Conservation (phyloP, 2,888 invertebrate genomes). For the Gasteruption jaculator region DNA sequence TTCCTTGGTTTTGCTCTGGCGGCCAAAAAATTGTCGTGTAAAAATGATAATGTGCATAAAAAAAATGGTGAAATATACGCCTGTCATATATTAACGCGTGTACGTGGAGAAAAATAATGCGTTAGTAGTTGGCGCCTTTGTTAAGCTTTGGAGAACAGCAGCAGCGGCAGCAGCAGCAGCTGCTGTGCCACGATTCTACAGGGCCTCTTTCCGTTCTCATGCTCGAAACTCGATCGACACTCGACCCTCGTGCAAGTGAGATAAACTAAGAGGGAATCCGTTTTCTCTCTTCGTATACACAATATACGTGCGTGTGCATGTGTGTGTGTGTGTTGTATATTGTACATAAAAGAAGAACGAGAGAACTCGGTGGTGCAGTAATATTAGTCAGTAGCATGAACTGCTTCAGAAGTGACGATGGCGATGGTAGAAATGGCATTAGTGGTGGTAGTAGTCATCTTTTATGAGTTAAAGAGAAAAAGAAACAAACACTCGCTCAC, state of each 20-base stretch:
- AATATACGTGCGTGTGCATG: conserved; percentile 2
- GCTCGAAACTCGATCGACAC: conserved; percentile 47
- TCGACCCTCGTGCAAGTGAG: conserved; percentile 28
- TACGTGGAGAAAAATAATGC: too few relatives aligned
- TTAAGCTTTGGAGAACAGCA: conserved; percentile 32
- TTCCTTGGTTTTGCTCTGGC: too few relatives aligned
- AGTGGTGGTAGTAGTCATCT: conserved; percentile 8
- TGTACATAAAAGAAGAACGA: conserved; percentile 1
- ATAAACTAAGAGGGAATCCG: conserved; percentile 9
- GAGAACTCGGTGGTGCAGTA: conserved; percentile 5
- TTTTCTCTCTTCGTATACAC: conserved; percentile 9
- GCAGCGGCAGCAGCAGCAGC: conserved; percentile 39
- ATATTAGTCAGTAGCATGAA: too few relatives aligned
- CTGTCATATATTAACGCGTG: too few relatives aligned
- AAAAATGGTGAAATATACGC: not conserved
- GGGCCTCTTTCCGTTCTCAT: conserved; percentile 47
- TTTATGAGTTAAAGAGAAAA: not conserved
- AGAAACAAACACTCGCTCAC: too few relatives aligned
- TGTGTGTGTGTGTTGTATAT: too few relatives aligned
- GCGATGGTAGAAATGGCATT: not conserved
- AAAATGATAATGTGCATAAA: not conserved
- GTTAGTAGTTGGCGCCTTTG: conserved; percentile 30
- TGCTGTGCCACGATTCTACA: conserved; percentile 40
- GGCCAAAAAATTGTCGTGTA: not conserved
- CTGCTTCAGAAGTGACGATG: conserved; percentile 15